A percentile compares a stretch with the other conserved stretches of the same genome.
Conservation (phyloP, 1,140 invertebrate species). For the Trichonephila inaurata region DNA sequence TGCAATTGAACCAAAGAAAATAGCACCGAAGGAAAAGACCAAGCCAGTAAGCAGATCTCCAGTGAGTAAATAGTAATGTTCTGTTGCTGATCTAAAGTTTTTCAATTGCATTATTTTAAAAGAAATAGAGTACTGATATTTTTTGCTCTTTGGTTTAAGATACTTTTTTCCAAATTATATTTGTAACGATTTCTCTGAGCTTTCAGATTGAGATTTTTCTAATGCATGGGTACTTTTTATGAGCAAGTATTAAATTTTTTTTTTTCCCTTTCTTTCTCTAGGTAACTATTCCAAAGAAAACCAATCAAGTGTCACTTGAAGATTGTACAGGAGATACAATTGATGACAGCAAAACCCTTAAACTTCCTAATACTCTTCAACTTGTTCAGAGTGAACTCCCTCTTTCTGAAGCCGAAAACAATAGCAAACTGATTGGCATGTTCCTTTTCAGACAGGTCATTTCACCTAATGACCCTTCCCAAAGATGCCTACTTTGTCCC, state of each 20-base stretch:
- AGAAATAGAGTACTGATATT: not conserved
- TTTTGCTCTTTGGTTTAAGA: not conserved
- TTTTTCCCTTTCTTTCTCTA: not conserved
- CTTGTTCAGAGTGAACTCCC: conserved; percentile 78
- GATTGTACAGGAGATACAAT: conserved; percentile 42
- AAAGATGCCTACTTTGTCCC: conserved; percentile 77
- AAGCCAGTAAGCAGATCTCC: conserved; percentile 8
- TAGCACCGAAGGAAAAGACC: not conserved
- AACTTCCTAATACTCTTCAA: conserved; percentile 78
- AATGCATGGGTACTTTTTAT: not conserved
- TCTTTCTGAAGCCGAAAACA: conserved; percentile 75
- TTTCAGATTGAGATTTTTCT: no score
- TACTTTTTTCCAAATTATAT: not conserved
- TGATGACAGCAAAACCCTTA: conserved; percentile 67
- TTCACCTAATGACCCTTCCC: conserved; percentile 74
- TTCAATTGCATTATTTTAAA: not conserved
- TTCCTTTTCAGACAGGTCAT: conserved; percentile 78
- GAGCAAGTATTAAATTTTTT: not conserved
- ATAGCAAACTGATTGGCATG: conserved; percentile 75
- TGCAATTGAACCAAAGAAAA: not conserved
- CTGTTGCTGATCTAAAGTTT: not conserved
- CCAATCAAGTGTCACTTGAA: not conserved
- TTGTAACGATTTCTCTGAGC: no score
- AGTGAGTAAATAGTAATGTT: not conserved
- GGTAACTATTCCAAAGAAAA: not conserved